Percentiles rank a stretch among this genome's conserved stretches.
These are phyloP conservation scores for Bucco capensis DNA, from an alignment of 2,113 vertebrate species.

Conservation along the genomic window DNA sequence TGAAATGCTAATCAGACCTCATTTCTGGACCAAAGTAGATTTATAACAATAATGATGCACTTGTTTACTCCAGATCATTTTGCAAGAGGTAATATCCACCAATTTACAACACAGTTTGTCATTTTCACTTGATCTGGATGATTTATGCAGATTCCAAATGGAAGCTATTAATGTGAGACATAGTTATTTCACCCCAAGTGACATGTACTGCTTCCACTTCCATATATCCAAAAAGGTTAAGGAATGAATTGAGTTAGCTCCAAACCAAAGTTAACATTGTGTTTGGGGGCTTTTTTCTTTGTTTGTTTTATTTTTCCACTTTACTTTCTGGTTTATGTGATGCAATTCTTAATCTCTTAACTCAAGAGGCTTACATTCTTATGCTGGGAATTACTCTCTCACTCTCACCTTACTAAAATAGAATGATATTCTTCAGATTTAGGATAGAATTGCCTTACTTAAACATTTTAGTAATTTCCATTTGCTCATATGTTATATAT, in stretches of 20 bases:
- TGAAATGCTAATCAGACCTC: conserved; percentile 70
- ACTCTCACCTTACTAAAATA: background rate
- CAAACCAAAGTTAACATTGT: conserved; percentile 24
- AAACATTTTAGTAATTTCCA: conserved; percentile 37
- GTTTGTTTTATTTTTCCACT: conserved; percentile 30
- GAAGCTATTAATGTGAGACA: conserved; percentile 18
- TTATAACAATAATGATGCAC: conserved; percentile 50
- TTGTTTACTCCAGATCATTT: conserved; percentile 50
- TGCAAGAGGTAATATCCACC: conserved; percentile 39
- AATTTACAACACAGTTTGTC: conserved; percentile 44
- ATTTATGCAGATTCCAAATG: conserved; percentile 34
- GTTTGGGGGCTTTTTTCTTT: background rate
- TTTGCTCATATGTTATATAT: conserved; percentile 43
- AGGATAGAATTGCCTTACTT: conserved; percentile 45
- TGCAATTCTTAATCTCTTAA: conserved; percentile 5
- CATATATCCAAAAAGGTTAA: background rate
- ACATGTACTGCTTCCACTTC: conserved; percentile 14
- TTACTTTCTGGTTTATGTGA: conserved; percentile 45
- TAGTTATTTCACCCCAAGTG: background rate
- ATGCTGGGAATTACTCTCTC: background rate
- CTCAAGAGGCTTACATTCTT: background rate
- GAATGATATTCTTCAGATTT: conserved; percentile 32
- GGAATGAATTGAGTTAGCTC: conserved; percentile 11
- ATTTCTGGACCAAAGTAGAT: conserved; percentile 69
- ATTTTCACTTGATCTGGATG: conserved; percentile 52